Evolutionary conservation across 2,113 vertebrate species (phyloP).

Genomic region (Sorex araneus): DNA sequence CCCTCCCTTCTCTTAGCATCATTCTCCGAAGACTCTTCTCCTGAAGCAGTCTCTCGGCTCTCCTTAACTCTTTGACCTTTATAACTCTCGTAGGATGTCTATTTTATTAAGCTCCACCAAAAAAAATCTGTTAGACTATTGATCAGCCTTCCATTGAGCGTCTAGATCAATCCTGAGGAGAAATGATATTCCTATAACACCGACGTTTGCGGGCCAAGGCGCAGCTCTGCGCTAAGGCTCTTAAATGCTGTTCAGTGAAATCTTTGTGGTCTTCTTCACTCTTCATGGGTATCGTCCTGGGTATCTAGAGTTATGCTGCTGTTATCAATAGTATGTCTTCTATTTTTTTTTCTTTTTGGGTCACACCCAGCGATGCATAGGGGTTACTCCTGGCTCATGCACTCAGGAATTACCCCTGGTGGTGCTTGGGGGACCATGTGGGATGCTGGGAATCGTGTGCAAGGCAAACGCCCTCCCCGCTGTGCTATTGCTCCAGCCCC

Average conservation of each 20-base stretch:
- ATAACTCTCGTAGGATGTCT: slow-evolving; percentile 44
- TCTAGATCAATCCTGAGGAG: slow-evolving; percentile 31
- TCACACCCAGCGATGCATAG: no score
- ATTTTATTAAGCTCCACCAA: slow-evolving; percentile 47
- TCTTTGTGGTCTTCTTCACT: slow-evolving; percentile 51
- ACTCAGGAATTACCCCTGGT: no score
- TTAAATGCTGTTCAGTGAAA: not conserved
- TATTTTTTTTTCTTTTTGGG: no score
- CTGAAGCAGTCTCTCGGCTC: not conserved
- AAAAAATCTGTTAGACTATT: slow-evolving; percentile 23
- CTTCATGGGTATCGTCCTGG: not conserved
- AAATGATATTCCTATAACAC: slow-evolving; percentile 34
- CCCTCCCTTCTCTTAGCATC: not conserved
- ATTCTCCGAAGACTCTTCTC: slow-evolving; percentile 1
- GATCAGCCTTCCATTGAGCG: slow-evolving; percentile 11
- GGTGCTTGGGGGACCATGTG: no score
- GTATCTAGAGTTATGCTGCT: slow-evolving; percentile 48
- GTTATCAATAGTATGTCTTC: slow-evolving; percentile 1
- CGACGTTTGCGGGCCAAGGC: not conserved
- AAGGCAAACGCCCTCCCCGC: no score
- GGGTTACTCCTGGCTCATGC: no score
- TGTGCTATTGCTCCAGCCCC: no score
- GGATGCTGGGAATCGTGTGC: no score
- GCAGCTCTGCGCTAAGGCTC: not conserved
- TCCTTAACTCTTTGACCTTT: slow-evolving; percentile 46